Evolutionary conservation across 2,113 vertebrate genomes (phyloP).

Genomic region (Oostethus manadensis): DNA sequence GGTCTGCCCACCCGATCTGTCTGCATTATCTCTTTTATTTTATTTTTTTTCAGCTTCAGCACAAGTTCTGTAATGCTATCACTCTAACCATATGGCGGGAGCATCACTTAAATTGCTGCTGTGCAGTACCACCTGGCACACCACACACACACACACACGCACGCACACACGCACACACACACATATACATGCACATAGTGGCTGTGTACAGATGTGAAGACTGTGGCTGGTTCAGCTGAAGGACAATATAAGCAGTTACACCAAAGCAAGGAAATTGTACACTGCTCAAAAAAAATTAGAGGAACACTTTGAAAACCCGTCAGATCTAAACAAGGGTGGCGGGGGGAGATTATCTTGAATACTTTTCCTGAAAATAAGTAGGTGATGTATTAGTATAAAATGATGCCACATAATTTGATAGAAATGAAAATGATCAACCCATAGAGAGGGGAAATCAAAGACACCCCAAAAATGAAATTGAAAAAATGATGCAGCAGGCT

Average conservation of each 20-base stretch:
- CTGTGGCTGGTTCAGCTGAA: slow-evolving; percentile 35
- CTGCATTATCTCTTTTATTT: slow-evolving; percentile 10
- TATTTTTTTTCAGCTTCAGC: slow-evolving; percentile 54
- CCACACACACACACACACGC: slow-evolving; percentile 22
- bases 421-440: too few relatives aligned
- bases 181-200: slow-evolving; percentile 7
- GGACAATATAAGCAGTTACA: slow-evolving; percentile 39
- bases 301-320: too few relatives aligned
- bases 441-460: too few relatives aligned
- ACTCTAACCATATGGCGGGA: slow-evolving; percentile 63
- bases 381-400: too few relatives aligned
- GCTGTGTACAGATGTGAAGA: slow-evolving; percentile 15
- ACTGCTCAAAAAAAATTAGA: too few relatives aligned
- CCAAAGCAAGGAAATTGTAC: slow-evolving; percentile 29
- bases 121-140: slow-evolving; percentile 52
- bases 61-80: slow-evolving; percentile 66
- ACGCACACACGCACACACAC: slow-evolving; percentile 1
- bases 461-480: too few relatives aligned
- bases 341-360: too few relatives aligned
- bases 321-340: too few relatives aligned
- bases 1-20: slow-evolving; percentile 22
- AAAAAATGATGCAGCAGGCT: too few relatives aligned
- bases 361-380: too few relatives aligned
- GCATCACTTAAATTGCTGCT: slow-evolving; percentile 69
- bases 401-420: too few relatives aligned